Evolutionary conservation across 2,113 vertebrate genomes (phyloP), one percentile per base, ranked within the genome.

Genomic region (Perca flavescens): DNA sequence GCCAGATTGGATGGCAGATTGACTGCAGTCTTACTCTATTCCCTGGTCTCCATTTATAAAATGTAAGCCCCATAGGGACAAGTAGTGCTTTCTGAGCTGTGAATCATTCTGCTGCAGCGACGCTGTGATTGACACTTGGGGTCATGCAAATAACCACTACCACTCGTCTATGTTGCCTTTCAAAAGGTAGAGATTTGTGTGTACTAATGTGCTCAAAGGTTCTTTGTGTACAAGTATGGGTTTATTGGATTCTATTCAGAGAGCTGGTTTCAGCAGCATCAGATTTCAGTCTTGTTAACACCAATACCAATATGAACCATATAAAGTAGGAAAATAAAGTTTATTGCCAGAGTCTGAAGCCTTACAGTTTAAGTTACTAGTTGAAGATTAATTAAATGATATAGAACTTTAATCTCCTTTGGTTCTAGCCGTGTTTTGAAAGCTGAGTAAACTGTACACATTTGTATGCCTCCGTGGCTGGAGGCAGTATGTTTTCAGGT

Each of bases 1-100:
- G 58, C 46, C 84, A 90, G 86, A 82, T 86, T 86, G 79, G 82
- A 75, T 86, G 85, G 90, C 86, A 91, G 86, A 88, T 87, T 91
- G 83, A 86, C 73, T 88, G 82, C 64, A 71, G 72, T 80, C 73
- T 74, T 15, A 71, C 66, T 75, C 22, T 79, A 77, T 79, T 77
- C 86, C 74, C 84, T 19, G 50, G 67, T 60, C 72, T 68, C 54
- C 78, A 31, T 86, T 89, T 86, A 83, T 62, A 72, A 74, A 85
- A 77, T 25, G 49, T 83, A 69, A 88, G 52, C 78, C 83, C 53
- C 43, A 47, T 11, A 50, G 71, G 60, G 80, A 89, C 63, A 54
- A 68, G 43, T 43, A 57, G 43, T 68, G 16, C 52, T 79, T 71
- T 75, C 53, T 56, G 19, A 79, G 54, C 72, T 64, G 73, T 47